Evolutionary conservation across 1,140 invertebrate genomes (phyloP).

Genomic region (Panagrolaimus sp.): DNA sequence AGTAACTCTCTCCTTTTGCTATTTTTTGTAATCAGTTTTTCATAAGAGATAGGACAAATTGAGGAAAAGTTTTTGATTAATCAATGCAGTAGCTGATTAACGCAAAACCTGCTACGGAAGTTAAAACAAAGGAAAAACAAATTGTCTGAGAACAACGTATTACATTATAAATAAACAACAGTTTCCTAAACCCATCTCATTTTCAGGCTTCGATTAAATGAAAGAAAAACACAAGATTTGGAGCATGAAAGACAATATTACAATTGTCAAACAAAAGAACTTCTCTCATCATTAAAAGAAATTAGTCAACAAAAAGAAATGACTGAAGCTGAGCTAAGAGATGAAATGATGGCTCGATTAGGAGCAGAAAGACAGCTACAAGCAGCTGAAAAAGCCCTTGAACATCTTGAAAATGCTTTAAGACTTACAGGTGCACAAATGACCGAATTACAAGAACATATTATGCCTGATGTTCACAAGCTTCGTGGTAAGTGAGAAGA

Average conservation of each 20-base stretch:
- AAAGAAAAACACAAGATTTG: constrained; percentile 33
- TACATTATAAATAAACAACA: no score
- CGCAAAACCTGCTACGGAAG: no score
- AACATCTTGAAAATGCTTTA: constrained; percentile 48
- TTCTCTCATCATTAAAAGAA: constrained; percentile 37
- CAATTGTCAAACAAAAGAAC: constrained; percentile 31
- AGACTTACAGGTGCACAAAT: constrained; percentile 45
- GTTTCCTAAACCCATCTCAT: not conserved
- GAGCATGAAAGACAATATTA: constrained; percentile 41
- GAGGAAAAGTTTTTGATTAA: no score
- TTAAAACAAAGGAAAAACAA: no score
- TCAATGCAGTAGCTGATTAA: no score
- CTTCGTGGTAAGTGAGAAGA: constrained; percentile 30
- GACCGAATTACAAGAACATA: constrained; percentile 45
- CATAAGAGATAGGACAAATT: no score
- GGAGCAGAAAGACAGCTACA: constrained; percentile 49
- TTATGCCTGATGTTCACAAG: constrained; percentile 47
- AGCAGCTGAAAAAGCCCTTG: constrained; percentile 40
- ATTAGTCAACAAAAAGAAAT: constrained; percentile 50
- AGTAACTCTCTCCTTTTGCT: no score
- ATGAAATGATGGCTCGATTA: constrained; percentile 44
- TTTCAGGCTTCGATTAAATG: constrained; percentile 25
- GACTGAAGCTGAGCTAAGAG: constrained; percentile 45
- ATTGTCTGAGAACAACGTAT: no score
- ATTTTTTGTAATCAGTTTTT: no score